phyloP scores from a whole-genome alignment of 1,140 invertebrate genomes.

The Dendroctonus ponderosae region DNA sequence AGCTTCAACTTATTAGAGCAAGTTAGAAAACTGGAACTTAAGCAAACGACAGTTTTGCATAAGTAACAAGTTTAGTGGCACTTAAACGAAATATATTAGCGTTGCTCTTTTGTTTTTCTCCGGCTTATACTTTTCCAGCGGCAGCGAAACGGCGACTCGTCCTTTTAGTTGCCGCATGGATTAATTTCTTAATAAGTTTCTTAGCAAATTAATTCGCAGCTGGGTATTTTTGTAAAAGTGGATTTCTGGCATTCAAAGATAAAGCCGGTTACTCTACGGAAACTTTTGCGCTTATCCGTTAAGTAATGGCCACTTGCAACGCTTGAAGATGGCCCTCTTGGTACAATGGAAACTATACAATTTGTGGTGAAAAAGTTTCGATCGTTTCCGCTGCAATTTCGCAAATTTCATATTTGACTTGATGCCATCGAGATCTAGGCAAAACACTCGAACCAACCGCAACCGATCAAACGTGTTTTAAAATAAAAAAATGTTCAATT shows the following conservation, averaged over 20 bases:
- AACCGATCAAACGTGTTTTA: no score
- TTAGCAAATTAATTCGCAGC: conserved; percentile 26
- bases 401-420: no score
- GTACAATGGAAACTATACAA: no score
- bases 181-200: conserved; percentile 31
- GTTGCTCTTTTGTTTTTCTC: conserved; percentile 24
- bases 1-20: conserved; percentile 32
- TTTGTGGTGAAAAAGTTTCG: no score
- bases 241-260: conserved; percentile 9
- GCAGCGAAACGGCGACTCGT: conserved; percentile 11
- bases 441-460: no score
- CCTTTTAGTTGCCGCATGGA: conserved; percentile 19
- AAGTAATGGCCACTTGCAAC: no score
- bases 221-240: conserved; percentile 10
- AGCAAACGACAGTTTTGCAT: conserved; percentile 41
- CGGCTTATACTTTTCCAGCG: conserved; percentile 25
- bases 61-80: conserved; percentile 39
- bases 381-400: no score
- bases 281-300: no score
- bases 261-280: not conserved
- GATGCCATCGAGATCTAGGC: no score
- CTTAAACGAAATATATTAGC: conserved; percentile 40
- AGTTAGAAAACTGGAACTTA: conserved; percentile 35
- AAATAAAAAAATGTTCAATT: no score
- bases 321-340: no score